These are phyloP conservation scores for Catharus bicknelli DNA, from an alignment of 2,113 vertebrate genomes.

Conservation along the genomic window DNA sequence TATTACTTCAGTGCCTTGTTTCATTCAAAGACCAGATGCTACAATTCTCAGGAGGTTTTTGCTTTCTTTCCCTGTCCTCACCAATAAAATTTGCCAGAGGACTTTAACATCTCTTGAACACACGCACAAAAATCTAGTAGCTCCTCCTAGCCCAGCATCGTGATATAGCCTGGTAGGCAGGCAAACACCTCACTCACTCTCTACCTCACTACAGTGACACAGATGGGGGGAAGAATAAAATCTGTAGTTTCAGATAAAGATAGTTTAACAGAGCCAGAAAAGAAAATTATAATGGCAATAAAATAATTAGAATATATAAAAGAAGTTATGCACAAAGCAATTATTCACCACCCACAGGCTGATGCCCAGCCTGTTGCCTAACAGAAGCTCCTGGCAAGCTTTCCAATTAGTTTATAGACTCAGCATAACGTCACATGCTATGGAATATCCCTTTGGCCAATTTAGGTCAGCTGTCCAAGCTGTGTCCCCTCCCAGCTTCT, in stretches of 20 bases:
- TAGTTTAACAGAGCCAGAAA: not conserved
- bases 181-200: not conserved
- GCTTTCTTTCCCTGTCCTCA: not conserved
- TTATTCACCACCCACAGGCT: not conserved
- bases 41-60: not conserved
- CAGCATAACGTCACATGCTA: not conserved
- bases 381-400: not conserved
- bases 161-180: not conserved
- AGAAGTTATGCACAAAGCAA: not conserved
- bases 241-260: not conserved
- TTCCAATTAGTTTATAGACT: not conserved
- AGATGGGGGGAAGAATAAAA: rapidly evolving
- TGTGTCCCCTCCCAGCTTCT: not conserved
- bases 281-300: not conserved
- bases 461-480: not conserved
- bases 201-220: not conserved
- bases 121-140: not conserved
- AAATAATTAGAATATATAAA: not conserved
- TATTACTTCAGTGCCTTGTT: not conserved
- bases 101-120: not conserved
- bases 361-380: not conserved
- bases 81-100: not conserved
- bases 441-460: not conserved
- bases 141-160: not conserved
- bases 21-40: not conserved